These are phyloP conservation scores for Hydroisotoma schaefferi DNA, from an alignment of 2,888 invertebrate species.

Conservation along the genomic window DNA sequence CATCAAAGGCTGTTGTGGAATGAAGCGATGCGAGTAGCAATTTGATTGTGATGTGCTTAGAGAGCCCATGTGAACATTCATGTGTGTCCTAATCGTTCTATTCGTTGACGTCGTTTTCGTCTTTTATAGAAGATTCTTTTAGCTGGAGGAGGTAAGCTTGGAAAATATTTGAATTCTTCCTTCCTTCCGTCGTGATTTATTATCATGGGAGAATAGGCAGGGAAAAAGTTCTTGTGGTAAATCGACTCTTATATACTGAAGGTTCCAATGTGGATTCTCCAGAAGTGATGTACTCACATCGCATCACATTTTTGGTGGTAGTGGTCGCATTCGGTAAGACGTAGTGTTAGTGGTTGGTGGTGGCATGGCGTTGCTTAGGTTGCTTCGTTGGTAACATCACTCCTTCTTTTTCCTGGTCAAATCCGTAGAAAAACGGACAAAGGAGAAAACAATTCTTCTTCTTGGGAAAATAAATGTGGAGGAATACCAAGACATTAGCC, in stretches of 20 bases:
- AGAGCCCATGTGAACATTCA: conserved; percentile 17
- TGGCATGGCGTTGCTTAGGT: no score
- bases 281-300: no score
- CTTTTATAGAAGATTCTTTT: neutral
- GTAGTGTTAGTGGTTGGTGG: no score
- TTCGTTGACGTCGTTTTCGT: neutral
- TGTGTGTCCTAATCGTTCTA: conserved; percentile 18
- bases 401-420: no score
- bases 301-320: no score
- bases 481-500: neutral
- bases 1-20: conserved; percentile 14
- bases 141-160: neutral
- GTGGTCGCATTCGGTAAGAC: no score
- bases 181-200: conserved; percentile 17
- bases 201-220: conserved; percentile 18
- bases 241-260: no score
- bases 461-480: conserved; percentile 2
- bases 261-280: no score
- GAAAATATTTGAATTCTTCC: conserved; percentile 20
- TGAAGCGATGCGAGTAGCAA: conserved; percentile 12
- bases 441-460: conserved; percentile 3
- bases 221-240: conserved; percentile 11
- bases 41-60: conserved; percentile 13
- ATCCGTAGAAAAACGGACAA: conserved; percentile 1
- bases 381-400: no score